phyloP scores from a whole-genome alignment of 2,113 vertebrate species.

The Lampris megalopsis region DNA sequence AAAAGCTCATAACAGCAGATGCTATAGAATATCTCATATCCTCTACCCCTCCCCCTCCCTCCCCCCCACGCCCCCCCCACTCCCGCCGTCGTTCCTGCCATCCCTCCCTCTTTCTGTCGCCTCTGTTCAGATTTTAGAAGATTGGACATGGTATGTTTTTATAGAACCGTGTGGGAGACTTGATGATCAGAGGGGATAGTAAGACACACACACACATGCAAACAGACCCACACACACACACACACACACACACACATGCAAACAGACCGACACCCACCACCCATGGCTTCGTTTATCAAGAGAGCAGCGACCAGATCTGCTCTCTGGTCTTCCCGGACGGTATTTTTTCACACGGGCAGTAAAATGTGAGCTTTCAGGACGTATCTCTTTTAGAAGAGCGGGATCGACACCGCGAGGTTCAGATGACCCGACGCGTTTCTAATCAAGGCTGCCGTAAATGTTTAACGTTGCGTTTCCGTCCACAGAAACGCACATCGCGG shows the following conservation, averaged over 20 bases:
- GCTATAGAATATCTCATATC: slow-evolving; percentile 60
- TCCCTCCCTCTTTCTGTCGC: slow-evolving; percentile 25
- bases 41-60: too few relatives aligned
- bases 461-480: too few relatives aligned
- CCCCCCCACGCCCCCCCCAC: too few relatives aligned
- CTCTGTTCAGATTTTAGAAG: slow-evolving; percentile 36
- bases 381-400: too few relatives aligned
- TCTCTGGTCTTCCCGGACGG: too few relatives aligned
- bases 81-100: neutral
- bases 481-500: too few relatives aligned
- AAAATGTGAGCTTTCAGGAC: too few relatives aligned
- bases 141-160: slow-evolving; percentile 56
- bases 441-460: neutral
- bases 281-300: slow-evolving; percentile 31
- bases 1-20: slow-evolving; percentile 66
- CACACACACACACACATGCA: neutral
- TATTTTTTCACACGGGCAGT: too few relatives aligned
- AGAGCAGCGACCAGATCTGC: slow-evolving; percentile 10
- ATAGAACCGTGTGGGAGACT: slow-evolving; percentile 34
- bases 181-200: slow-evolving; percentile 46
- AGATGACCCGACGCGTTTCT: neutral
- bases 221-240: slow-evolving; percentile 2
- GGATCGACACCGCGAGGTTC: neutral
- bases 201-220: neutral
- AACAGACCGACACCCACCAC: too few relatives aligned